A percentile compares a stretch with the other conserved stretches of the same genome.
Conservation (phyloP, 2,888 invertebrate genomes). For the Metalampra italica region DNA sequence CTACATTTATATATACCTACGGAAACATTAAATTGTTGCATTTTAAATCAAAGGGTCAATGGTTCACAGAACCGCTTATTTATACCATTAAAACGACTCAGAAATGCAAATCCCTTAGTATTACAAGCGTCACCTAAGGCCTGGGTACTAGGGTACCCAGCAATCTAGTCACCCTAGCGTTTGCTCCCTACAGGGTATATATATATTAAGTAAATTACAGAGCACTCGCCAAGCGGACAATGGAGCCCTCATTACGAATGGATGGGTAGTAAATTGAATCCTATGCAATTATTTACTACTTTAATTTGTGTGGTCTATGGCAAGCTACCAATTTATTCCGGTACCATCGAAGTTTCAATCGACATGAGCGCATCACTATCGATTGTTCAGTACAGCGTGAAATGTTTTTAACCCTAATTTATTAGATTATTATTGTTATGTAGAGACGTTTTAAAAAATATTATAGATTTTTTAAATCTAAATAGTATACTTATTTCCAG, state of each 20-base stretch:
- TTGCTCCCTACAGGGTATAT: constrained; percentile 14
- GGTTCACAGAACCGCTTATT: not conserved
- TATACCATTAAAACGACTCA: not conserved
- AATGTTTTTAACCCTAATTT: too few species aligned
- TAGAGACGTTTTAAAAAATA: too few species aligned
- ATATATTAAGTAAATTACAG: constrained; percentile 15
- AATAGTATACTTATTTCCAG: too few species aligned
- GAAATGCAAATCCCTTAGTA: not conserved
- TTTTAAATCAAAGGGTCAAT: not conserved
- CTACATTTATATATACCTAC: too few species aligned
- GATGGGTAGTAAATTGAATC: not conserved
- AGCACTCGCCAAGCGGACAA: not conserved
- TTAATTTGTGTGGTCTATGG: not conserved
- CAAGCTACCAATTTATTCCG: not conserved
- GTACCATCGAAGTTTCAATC: too few species aligned
- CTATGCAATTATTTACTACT: not conserved
- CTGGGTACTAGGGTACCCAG: not conserved
- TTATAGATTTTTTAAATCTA: too few species aligned
- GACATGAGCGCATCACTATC: too few species aligned
- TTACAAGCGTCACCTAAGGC: constrained; percentile 1
- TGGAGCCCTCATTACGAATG: not conserved
- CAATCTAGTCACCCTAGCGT: constrained; percentile 14
- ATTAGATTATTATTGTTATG: too few species aligned
- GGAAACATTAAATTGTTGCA: not conserved
- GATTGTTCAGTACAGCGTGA: too few species aligned